Conservation (phyloP, 2,113 vertebrate genomes). For the Octodon degus region DNA sequence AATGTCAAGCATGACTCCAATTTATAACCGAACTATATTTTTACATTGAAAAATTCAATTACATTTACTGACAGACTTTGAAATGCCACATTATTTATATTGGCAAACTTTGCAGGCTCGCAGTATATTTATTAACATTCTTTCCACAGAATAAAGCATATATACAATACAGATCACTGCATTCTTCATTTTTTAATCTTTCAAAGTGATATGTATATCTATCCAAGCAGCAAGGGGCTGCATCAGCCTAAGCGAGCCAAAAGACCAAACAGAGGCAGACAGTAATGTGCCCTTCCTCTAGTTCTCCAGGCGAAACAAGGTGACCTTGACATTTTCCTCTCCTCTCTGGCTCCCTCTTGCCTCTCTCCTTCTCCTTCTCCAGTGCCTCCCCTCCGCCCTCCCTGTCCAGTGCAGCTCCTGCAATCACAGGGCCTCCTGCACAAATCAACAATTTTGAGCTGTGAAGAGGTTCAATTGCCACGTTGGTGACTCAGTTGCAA, state of each 20-base stretch:
- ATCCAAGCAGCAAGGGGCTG: slow-evolving; percentile 67
- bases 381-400: slow-evolving; percentile 57
- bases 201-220: slow-evolving; percentile 85
- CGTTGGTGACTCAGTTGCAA: slow-evolving; percentile 88
- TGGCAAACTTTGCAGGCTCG: slow-evolving; percentile 84
- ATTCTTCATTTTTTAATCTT: slow-evolving; percentile 87
- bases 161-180: slow-evolving; percentile 86
- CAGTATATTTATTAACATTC: slow-evolving; percentile 87
- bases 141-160: slow-evolving; percentile 84
- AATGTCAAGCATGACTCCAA: slow-evolving; percentile 85
- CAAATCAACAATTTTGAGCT: slow-evolving; percentile 89
- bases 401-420: not conserved
- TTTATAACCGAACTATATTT: slow-evolving; percentile 87
- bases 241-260: slow-evolving; percentile 76
- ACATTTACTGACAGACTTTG: slow-evolving; percentile 87
- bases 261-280: slow-evolving; percentile 78
- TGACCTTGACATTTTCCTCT: slow-evolving; percentile 86
- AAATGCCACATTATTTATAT: slow-evolving; percentile 88
- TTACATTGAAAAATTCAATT: slow-evolving; percentile 89
- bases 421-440: slow-evolving; percentile 78
- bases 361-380: slow-evolving; percentile 57
- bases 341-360: not conserved
- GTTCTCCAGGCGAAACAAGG: slow-evolving; percentile 82
- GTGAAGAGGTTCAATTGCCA: slow-evolving; percentile 89
- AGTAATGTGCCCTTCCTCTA: slow-evolving; percentile 81